Base-by-base conservation (phyloP, 30 jellyfish, hydroid and myxozoan species). In the Aurelia sp. region DNA sequence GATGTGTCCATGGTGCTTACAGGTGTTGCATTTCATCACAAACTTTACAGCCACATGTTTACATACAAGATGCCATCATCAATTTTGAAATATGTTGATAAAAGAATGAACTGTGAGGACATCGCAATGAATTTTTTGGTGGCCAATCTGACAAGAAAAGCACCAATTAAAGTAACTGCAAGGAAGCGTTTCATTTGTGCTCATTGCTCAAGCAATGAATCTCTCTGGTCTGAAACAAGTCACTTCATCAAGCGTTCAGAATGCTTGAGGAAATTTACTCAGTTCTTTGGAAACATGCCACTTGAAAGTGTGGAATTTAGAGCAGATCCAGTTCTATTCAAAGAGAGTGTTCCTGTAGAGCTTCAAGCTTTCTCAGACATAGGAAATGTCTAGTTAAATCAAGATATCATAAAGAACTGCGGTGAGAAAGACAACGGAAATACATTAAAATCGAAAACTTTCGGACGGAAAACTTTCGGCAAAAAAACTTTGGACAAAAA, bases 1-100 rank as follows among this genome's bases (percentile, higher is more conserved):
- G 96, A 88, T 53, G 79, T 93, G 1, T 93, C 98, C 3, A 93
- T 93, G 98, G 98, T 93, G 17, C 78, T 93, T 21, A 93, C 98
- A 41, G 98, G 98, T 30, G 97, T 92, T 78, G 97, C 98, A 13
- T 93, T 93, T 67, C 85, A 93, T 58, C 98, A 93, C 64, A 88
- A 93, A 92, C 84, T 93, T 59, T 93, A 93, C 58, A 76, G 74
- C 68, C 79, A 93, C 68, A 52, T 81, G 88, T 93, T 79, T 72
- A 93, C 97, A 5, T 73, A 93, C 76, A 86, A 67, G 80, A 64
- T 93, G 84, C 98, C 98, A 66, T 13, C 50, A 70, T 27, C 60
- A 7, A 60, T 94, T 18, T 22, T 77, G 16, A 63, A 83, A 20
- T 93, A 79, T 62, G 81, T 93, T 63, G 97, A 93, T 62, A 81